Conservation (phyloP, 2,888 invertebrate species). For the Himalopsyche anomala region DNA sequence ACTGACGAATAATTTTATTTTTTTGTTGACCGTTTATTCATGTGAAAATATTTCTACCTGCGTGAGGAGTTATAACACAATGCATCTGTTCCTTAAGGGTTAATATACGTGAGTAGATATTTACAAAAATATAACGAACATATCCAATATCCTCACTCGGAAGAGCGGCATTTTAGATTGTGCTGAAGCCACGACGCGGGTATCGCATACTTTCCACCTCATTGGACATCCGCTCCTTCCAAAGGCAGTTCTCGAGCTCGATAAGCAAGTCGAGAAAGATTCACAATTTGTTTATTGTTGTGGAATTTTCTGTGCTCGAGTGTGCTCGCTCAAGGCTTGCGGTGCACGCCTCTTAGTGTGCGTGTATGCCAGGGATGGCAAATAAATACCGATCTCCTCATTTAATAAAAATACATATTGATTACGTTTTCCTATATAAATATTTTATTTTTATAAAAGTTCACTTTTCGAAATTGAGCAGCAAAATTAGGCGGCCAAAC, state of each 20-base stretch:
- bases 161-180: neutral
- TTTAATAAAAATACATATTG: too few relatives aligned
- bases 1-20: too few relatives aligned
- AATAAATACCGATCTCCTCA: too few relatives aligned
- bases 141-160: constrained; percentile 4
- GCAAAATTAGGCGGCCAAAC: too few relatives aligned
- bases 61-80: too few relatives aligned
- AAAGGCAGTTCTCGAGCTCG: constrained; percentile 3
- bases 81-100: too few relatives aligned
- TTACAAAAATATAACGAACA: constrained; percentile 1
- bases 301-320: constrained; percentile 25
- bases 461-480: too few relatives aligned
- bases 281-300: constrained; percentile 31
- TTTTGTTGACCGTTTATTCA: too few relatives aligned
- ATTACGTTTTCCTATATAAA: too few relatives aligned
- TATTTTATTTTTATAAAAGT: too few relatives aligned
- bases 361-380: neutral
- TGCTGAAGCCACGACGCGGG: constrained; percentile 13
- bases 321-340: constrained; percentile 3
- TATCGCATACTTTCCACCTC: constrained; percentile 29
- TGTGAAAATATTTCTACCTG: too few relatives aligned
- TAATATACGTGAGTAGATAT: neutral
- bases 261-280: constrained; percentile 22
- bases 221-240: constrained; percentile 13
- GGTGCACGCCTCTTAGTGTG: neutral